Evolutionary conservation across 2,797 vertebrate genomes (phyloP).

Genomic region (Hozukius guyotensis): DNA sequence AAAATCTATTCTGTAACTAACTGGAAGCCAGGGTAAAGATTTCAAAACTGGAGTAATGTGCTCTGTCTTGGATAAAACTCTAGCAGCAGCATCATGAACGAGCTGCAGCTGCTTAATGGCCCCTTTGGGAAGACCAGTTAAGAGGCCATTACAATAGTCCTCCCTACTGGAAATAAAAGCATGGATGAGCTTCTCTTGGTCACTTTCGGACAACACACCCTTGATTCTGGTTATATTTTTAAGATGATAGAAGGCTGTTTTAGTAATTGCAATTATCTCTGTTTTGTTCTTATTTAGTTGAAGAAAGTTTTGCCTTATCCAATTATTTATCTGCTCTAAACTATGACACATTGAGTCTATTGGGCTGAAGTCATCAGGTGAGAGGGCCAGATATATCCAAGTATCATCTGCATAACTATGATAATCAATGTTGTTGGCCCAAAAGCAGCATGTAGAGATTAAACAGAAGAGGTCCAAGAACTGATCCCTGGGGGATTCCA

Average conservation of each 20-base stretch:
- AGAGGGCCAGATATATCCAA: neutral
- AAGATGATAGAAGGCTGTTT: neutral
- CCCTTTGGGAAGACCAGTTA: neutral
- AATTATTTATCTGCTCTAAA: neutral
- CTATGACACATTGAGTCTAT: neutral
- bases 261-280: neutral
- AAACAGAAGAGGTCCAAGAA: neutral
- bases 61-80: neutral
- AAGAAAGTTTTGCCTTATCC: neutral
- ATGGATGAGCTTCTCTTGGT: neutral
- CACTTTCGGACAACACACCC: neutral
- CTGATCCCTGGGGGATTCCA: neutral
- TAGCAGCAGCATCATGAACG: neutral
- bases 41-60: neutral
- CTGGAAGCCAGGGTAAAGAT: neutral
- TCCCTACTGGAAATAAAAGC: neutral
- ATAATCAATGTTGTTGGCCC: too few relatives aligned
- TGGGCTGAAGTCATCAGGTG: neutral
- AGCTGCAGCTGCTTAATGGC: neutral
- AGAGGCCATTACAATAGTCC: neutral
- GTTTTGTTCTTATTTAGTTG: neutral
- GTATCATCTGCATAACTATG: neutral
- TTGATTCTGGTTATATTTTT: neutral
- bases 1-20: neutral
- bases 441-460: neutral